Evolutionary conservation across 2,888 invertebrate species (phyloP).

Genomic region (Neuroscelio doddi): DNA sequence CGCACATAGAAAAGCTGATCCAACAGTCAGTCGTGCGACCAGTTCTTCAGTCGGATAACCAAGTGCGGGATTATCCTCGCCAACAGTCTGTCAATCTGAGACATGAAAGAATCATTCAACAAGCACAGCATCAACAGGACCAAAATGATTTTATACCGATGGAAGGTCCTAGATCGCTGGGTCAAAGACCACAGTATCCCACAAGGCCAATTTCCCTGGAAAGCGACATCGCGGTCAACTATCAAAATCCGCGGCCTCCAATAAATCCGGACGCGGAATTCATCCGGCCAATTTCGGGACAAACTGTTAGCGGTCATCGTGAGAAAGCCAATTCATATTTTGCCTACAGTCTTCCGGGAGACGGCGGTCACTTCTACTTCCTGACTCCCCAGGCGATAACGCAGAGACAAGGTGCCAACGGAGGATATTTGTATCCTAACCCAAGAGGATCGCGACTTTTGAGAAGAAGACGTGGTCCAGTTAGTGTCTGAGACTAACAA

Average conservation of each 20-base stretch:
- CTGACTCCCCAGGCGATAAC: constrained; percentile 79
- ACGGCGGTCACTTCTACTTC: constrained; percentile 86
- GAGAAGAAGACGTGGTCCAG: constrained; percentile 60
- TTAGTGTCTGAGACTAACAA: constrained; percentile 48
- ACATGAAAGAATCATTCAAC: constrained; percentile 34
- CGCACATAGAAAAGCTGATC: constrained; percentile 25
- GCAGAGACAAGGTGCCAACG: constrained; percentile 60
- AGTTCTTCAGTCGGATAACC: constrained; percentile 41
- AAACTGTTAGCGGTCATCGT: constrained; percentile 44
- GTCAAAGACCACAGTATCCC: constrained; percentile 23
- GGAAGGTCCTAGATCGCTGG: constrained; percentile 45
- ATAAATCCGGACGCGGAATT: constrained; percentile 77
- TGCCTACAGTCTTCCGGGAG: constrained; percentile 83
- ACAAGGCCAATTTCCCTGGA: constrained; percentile 60
- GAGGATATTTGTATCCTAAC: constrained; percentile 58
- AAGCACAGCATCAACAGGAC: constrained; percentile 33
- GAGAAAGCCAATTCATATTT: constrained; percentile 76
- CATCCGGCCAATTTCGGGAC: constrained; percentile 66
- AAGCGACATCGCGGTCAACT: constrained; percentile 76
- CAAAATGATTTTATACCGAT: constrained; percentile 56
- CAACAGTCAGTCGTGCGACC: constrained; percentile 42
- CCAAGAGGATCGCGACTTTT: constrained; percentile 58
- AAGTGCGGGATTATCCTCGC: constrained; percentile 36
- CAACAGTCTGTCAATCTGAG: constrained; percentile 31
- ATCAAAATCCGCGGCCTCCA: constrained; percentile 75